Percentiles rank a stretch among this genome's conserved stretches.
Conservation (phyloP, 1,140 invertebrate species). For the Adelges cooleyi region DNA sequence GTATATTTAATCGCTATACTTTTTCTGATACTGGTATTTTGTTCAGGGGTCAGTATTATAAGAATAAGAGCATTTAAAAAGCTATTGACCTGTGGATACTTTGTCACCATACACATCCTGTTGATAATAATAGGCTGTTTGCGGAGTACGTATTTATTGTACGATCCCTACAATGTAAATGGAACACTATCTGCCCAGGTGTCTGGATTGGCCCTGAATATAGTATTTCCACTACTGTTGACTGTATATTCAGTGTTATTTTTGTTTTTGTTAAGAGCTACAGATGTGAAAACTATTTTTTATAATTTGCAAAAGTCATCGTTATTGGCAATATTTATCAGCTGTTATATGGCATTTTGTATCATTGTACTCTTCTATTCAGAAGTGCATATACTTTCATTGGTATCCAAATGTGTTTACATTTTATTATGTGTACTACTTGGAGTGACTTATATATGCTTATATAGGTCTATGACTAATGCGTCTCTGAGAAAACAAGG, state of each 20-base stretch:
- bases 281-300: conserved; percentile 41
- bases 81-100: conserved; percentile 68
- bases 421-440: conserved; percentile 64
- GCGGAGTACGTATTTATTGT: conserved; percentile 73
- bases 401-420: conserved; percentile 71
- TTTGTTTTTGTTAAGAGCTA: conserved; percentile 64
- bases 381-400: conserved; percentile 48
- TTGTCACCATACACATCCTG: conserved; percentile 67
- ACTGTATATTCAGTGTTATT: conserved; percentile 75
- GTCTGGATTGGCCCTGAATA: conserved; percentile 66
- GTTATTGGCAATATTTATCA: conserved; percentile 46
- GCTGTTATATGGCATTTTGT: conserved; percentile 59
- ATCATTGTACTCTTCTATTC: conserved; percentile 62
- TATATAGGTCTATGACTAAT: conserved; percentile 49
- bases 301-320: conserved; percentile 44
- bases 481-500: conserved; percentile 39
- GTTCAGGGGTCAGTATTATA: conserved; percentile 68
- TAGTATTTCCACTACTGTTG: conserved; percentile 70
- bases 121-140: conserved; percentile 66
- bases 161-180: conserved; percentile 78
- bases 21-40: conserved; percentile 67
- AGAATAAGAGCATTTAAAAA: conserved; percentile 68
- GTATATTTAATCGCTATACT: conserved; percentile 71
- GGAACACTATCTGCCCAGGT: conserved; percentile 62
- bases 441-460: conserved; percentile 70